Evolutionary conservation across 2,113 vertebrate genomes (phyloP), one percentile per base, ranked within the genome.

Genomic region (Pipra filicauda): DNA sequence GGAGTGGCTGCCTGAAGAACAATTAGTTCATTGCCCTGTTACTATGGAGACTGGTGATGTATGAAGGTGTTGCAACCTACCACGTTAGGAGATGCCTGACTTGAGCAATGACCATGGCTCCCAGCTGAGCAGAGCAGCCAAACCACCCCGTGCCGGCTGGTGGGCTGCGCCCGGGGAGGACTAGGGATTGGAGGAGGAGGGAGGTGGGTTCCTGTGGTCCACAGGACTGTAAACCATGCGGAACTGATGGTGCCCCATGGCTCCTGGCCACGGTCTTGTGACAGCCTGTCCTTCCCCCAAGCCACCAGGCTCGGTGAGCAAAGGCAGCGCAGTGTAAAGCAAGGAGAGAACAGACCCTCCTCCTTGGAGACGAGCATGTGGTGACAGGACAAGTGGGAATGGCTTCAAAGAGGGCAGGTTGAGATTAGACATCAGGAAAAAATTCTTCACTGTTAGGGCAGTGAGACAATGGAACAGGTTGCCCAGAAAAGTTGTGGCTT

Each of bases 141-240:
- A 64, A 72, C 5, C 21, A 5, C 13, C 41, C 85, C 1, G 4
- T 66, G 79, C 67, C 94, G 86, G 72, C 69, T 71, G 86, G 35
- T 59, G 94, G 95, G 96, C 52, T 95, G 95, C 22, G 8, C 89
- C 88, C 15, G 0, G 30, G 17, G 33, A 86, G 69, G 51, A 11
- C 65, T 31, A 1, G 2, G 95, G 96, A 97, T 97, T 97, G 96
- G 96, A 95, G 94, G 86, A 96, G n/a, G 33, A 88, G 21, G 69
- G 94, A 91, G 96, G 96, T 71, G 96, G 76, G 83, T 71, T 74
- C 80, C 91, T 48, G 48, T 30, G 39, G 73, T 43, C 58, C 0
- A 0, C 44, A 66, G 8, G 31, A 11, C 6, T 88, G 59, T 15
- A 51, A 93, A 39, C 59, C 46, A 27, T 2, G 37, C 5, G 4